These are phyloP conservation scores for Ctenodactylus gundi DNA, from an alignment of 2,113 vertebrate genomes.

Conservation along the genomic window DNA sequence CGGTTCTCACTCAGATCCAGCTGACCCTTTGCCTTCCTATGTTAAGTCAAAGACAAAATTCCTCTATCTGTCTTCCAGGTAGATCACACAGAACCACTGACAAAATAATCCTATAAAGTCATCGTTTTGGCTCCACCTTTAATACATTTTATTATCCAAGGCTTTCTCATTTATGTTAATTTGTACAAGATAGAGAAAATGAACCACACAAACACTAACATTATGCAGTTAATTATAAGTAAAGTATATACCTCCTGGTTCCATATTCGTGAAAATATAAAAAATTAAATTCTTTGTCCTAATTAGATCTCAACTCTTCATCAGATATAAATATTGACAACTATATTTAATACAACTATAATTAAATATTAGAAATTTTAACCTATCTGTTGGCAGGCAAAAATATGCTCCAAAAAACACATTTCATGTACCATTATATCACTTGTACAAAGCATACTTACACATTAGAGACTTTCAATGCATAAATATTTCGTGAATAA, in stretches of 20 bases:
- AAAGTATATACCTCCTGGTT: background rate
- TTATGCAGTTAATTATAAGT: background rate
- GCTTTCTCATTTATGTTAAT: background rate
- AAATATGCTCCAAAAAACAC: background rate
- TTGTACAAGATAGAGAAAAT: background rate
- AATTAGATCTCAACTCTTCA: background rate
- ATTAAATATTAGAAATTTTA: slow-evolving; percentile 17
- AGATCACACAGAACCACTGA: no score
- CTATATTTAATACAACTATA: background rate
- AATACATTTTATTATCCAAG: background rate
- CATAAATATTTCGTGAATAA: background rate
- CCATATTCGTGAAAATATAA: background rate
- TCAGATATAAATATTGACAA: background rate
- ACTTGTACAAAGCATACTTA: background rate
- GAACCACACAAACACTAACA: background rate
- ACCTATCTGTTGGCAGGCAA: background rate
- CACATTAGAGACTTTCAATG: background rate
- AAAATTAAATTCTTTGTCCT: background rate
- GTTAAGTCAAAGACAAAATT: no score
- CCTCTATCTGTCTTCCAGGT: no score
- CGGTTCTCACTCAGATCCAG: no score
- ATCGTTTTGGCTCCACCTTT: no score
- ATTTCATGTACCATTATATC: background rate
- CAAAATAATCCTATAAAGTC: no score
- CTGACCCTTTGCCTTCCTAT: no score